Percentiles rank a stretch among this genome's conserved stretches.
Evolutionary conservation across 2,797 vertebrate genomes (phyloP).

Genomic region (Lophotriccus pileatus): DNA sequence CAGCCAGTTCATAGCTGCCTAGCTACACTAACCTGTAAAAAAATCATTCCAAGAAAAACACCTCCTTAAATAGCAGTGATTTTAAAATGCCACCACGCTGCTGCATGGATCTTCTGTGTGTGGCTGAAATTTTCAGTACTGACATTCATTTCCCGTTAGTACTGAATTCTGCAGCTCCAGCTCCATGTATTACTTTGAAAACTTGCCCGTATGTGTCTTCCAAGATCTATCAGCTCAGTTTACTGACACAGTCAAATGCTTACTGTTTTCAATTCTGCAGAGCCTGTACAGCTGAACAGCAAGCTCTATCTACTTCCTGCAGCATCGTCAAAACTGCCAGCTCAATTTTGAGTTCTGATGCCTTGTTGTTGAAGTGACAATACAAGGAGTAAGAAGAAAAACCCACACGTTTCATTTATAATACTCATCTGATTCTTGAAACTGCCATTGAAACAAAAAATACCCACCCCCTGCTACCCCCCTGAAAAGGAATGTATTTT

Average conservation of each 20-base stretch:
- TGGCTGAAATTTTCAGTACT: not conserved
- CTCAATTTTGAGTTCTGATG: constrained; percentile 57
- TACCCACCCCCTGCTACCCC: not conserved
- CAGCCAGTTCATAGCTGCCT: not conserved
- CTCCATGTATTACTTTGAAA: not conserved
- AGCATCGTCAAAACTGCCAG: constrained; percentile 59
- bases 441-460: not conserved
- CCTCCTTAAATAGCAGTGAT: not conserved
- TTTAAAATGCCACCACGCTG: accelerated
- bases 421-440: constrained; percentile 16
- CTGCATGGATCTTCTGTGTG: not conserved
- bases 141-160: constrained; percentile 4
- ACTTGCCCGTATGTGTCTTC: not conserved
- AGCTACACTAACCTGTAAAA: not conserved
- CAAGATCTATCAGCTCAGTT: constrained; percentile 45
- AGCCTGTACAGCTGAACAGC: constrained; percentile 38
- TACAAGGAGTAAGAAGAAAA: not conserved
- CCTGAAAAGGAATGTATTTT: not conserved
- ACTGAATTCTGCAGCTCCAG: not conserved
- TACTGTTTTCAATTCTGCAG: constrained; percentile 31
- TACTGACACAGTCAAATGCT: constrained; percentile 57
- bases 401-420: not conserved
- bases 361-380: constrained; percentile 46
- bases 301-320: constrained; percentile 32
- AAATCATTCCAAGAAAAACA: not conserved